phyloP scores from a whole-genome alignment of 2,797 vertebrate species.

The Pogonophryne albipinna region DNA sequence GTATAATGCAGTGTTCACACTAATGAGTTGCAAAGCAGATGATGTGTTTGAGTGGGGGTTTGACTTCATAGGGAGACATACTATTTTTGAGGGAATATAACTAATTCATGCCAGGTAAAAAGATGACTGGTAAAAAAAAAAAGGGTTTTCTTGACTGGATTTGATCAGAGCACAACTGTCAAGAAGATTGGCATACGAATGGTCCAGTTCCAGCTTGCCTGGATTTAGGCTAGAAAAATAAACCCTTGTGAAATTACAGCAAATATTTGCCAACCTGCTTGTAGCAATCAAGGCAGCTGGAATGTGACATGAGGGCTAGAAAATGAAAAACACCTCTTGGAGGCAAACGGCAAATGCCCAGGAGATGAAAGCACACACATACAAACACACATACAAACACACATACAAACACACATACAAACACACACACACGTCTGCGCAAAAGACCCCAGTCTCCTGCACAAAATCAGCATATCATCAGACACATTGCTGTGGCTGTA shows the following conservation, averaged over 20 bases:
- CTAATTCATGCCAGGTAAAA: not conserved
- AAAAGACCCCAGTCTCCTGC: too few species aligned
- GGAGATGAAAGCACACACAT: slow-evolving; percentile 44
- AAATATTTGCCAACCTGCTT: slow-evolving; percentile 82
- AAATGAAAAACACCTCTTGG: slow-evolving; percentile 81
- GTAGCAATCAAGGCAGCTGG: slow-evolving; percentile 72
- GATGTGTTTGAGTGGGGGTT: not conserved
- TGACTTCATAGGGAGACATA: not conserved
- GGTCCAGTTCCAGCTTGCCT: slow-evolving; percentile 49
- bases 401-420: slow-evolving; percentile 4
- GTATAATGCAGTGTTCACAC: not conserved
- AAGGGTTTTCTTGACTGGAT: not conserved
- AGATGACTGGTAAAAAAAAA: slow-evolving; percentile 8
- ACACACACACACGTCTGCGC: not conserved
- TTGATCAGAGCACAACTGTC: slow-evolving; percentile 15
- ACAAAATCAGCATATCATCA: too few species aligned
- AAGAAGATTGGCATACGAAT: slow-evolving; percentile 48
- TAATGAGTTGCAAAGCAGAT: slow-evolving; percentile 7
- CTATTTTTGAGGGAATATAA: not conserved
- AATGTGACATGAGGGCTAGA: slow-evolving; percentile 72
- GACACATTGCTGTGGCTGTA: slow-evolving; percentile 12
- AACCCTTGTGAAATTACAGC: slow-evolving; percentile 80
- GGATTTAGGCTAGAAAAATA: slow-evolving; percentile 75
- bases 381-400: slow-evolving; percentile 7
- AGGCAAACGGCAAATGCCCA: slow-evolving; percentile 60